phyloP scores from a whole-genome alignment of 92 coral and sea anemone genomes.

The Phenganax stokvisi region DNA sequence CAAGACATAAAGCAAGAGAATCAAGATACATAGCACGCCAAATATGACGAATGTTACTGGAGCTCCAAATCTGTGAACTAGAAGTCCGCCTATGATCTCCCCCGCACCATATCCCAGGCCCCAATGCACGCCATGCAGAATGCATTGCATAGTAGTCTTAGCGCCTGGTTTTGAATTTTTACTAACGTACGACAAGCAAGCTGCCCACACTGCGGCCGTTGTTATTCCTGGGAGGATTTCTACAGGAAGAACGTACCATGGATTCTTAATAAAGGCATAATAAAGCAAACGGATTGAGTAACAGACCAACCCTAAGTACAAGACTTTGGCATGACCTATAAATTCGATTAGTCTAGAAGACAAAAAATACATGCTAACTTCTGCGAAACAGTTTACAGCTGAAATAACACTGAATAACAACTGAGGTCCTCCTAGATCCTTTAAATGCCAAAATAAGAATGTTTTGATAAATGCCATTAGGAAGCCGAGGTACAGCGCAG shows the following conservation, averaged over 20 bases:
- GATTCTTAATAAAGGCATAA: conserved; percentile 82
- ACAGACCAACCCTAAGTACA: conserved; percentile 85
- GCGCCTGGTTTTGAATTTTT: conserved; percentile 98
- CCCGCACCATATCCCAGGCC: conserved; percentile 99
- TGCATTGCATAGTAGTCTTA: conserved; percentile 99
- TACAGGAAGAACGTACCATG: conserved; percentile 93
- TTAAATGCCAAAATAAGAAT: conserved; percentile 93
- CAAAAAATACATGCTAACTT: conserved; percentile 98
- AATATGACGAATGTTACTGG: conserved; percentile 88
- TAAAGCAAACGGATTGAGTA: conserved; percentile 82
- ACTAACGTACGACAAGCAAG: conserved; percentile 96
- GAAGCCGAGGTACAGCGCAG: conserved; percentile 93
- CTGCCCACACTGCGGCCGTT: conserved; percentile 99
- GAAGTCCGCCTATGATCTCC: conserved; percentile 89
- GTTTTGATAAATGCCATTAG: conserved; percentile 97
- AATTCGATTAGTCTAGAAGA: conserved; percentile 85
- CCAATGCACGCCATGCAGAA: conserved; percentile 99
- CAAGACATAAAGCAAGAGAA: conserved; percentile 69
- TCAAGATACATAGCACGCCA: conserved; percentile 68
- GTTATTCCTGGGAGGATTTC: conserved; percentile 98
- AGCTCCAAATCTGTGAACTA: conserved; percentile 96
- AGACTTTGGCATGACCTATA: conserved; percentile 94
- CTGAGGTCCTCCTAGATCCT: conserved; percentile 94
- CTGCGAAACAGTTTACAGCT: conserved; percentile 95
- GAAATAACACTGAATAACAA: conserved; percentile 91